Evolutionary conservation across 2,797 vertebrate species (phyloP).

Genomic region (Amblyraja radiata): DNA sequence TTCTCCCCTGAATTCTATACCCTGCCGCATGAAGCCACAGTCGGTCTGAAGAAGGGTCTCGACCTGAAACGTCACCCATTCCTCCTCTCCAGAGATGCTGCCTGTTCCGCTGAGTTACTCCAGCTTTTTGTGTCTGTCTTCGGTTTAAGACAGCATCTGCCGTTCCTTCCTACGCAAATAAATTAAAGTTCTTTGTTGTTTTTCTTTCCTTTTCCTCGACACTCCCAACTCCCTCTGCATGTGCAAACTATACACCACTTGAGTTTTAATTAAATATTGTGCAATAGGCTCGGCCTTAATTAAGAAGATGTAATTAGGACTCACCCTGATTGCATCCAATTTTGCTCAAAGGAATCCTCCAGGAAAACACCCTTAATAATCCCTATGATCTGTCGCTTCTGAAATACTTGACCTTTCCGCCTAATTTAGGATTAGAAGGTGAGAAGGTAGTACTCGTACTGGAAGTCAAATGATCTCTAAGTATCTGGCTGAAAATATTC

Average conservation of each 20-base stretch:
- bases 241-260: slow-evolving; percentile 7
- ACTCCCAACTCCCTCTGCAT: neutral
- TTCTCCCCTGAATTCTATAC: neutral
- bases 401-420: neutral
- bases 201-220: neutral
- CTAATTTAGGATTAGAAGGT: slow-evolving; percentile 18
- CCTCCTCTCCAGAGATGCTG: too few species aligned
- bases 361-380: slow-evolving; percentile 6
- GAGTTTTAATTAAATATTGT: slow-evolving; percentile 20
- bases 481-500: neutral
- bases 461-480: neutral
- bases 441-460: neutral
- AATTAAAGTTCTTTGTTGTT: neutral
- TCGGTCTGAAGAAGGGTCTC: neutral
- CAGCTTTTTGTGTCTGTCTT: too few species aligned
- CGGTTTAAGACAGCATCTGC: too few species aligned
- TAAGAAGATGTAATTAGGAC: slow-evolving; percentile 2
- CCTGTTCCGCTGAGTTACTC: too few species aligned
- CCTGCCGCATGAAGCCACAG: neutral
- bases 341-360: neutral
- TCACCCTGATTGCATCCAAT: neutral
- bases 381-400: neutral
- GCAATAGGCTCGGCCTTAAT: neutral
- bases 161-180: neutral
- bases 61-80: too few species aligned